Evolutionary conservation across 1,140 invertebrate genomes (phyloP), one percentile per base, ranked within the genome.

Genomic region (Tetramorium alpestre): DNA sequence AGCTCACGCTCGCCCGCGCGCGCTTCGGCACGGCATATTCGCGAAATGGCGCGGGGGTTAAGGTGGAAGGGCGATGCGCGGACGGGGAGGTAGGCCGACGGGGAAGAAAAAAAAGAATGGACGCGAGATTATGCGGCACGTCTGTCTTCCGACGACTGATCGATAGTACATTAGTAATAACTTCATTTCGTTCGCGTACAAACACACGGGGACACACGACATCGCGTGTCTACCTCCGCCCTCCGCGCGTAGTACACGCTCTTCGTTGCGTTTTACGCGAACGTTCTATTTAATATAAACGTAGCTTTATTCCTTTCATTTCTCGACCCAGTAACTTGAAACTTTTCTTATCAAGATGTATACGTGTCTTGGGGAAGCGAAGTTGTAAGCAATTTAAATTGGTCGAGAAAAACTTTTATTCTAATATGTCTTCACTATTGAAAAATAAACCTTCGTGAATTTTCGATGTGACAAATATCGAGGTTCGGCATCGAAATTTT

Each of bases 1-100:
- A 87, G 88, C 88, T 81, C 88, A 89, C 87, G 88, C 88, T 89
- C 88, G 81, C 38, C 13, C 88, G 38, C 88, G 88, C 87, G 70
- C 60, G 47, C n/a, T 56, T 73, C 38, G 60, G 54, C 25, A 22
- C 85, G 81, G 51, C 54, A 60, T 47, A 64, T 85, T 85, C 49
- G 82, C 82, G 72, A 85, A 85, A 78, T 16, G 28, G 47, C 78
- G 47, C 58, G 47, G 62, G 33, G 16, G 62, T 7, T 33, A 33
- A 33, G 10, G 51, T 16, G 85, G 73, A 62, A 3, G 33, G 60
- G 87, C 85, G 86, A 69, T 41, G 44, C 65, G 65, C 41, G 65
- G 38, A 51, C 47, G 22, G n/a, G 47, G 41, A 51, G 49, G 41
- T 25, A 41, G 44, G 51, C 5, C 44, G 54, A 33, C 47, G 47